phyloP scores from a whole-genome alignment of 2,113 vertebrate genomes.

The Nerophis ophidion region DNA sequence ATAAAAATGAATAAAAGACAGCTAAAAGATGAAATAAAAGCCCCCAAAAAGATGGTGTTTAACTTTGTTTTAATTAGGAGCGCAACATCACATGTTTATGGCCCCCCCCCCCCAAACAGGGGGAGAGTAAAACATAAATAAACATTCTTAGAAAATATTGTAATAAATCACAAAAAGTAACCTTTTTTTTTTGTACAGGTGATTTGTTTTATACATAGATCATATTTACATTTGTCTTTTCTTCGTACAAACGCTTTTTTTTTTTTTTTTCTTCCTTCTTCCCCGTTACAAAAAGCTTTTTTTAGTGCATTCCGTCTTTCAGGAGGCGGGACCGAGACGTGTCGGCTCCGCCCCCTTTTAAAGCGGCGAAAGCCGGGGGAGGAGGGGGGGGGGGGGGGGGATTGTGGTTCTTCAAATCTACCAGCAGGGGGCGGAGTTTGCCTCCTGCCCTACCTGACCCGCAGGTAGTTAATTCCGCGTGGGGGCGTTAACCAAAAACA shows the following conservation, averaged over 20 bases:
- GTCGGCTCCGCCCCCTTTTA: no score
- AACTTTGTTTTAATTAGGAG: constrained; percentile 79
- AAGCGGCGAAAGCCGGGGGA: no score
- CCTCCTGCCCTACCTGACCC: constrained; percentile 45
- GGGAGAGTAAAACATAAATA: constrained; percentile 88
- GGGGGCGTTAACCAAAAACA: no score
- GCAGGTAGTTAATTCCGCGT: constrained; percentile 36
- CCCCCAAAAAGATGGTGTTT: not conserved
- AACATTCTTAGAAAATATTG: constrained; percentile 79
- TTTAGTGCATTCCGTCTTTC: constrained; percentile 69
- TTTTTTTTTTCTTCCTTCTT: constrained; percentile 55
- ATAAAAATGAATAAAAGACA: not conserved
- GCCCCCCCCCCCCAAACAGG: constrained; percentile 41
- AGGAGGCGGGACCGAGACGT: no score
- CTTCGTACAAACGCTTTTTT: constrained; percentile 44
- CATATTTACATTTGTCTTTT: constrained; percentile 78
- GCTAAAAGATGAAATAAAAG: not conserved
- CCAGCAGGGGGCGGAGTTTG: no score
- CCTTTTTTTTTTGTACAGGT: constrained; percentile 77
- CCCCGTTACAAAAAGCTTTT: constrained; percentile 71
- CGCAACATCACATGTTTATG: constrained; percentile 73
- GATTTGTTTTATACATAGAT: constrained; percentile 87
- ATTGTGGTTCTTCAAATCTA: not conserved
- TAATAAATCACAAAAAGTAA: constrained; percentile 63
- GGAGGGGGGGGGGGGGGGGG: no score